Evolutionary conservation across 2,797 vertebrate genomes (phyloP).

Genomic region (Typhlichthys eigenmanni): DNA sequence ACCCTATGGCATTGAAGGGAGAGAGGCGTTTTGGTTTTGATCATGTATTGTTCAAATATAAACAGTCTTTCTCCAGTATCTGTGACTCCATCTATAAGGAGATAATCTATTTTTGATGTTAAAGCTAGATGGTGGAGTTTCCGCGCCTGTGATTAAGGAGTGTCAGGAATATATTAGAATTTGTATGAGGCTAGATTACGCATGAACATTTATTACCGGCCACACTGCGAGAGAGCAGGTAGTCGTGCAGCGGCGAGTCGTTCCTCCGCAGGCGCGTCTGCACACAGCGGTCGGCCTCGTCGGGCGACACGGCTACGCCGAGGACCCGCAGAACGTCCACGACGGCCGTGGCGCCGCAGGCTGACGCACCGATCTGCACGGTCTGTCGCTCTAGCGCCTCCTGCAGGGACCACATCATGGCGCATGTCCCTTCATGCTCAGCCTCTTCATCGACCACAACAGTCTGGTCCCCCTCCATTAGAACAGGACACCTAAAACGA

Average conservation of each 20-base stretch:
- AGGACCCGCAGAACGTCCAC: conserved; percentile 78
- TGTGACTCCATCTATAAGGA: too few species aligned
- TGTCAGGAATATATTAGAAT: too few species aligned
- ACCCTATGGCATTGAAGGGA: too few species aligned
- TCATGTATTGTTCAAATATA: too few species aligned
- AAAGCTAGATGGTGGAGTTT: too few species aligned
- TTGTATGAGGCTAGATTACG: too few species aligned
- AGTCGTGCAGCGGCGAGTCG: conserved; percentile 70
- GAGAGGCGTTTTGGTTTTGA: too few species aligned
- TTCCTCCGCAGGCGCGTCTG: conserved; percentile 72
- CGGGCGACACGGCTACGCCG: conserved; percentile 57
- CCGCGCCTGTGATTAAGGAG: too few species aligned
- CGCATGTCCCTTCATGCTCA: conserved; percentile 20
- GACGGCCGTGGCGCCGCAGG: conserved; percentile 80
- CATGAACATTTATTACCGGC: conserved; percentile 58
- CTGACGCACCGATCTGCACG: conserved; percentile 76
- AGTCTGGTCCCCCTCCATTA: conserved; percentile 41
- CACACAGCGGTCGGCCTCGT: conserved; percentile 71
- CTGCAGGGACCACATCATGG: conserved; percentile 78
- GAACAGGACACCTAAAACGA: conserved; percentile 20
- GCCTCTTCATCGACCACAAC: conserved; percentile 10
- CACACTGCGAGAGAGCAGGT: conserved; percentile 77
- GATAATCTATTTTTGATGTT: too few species aligned
- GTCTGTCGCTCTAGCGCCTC: conserved; percentile 78
- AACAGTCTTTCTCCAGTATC: too few species aligned